Evolutionary conservation across 2,797 vertebrate species (phyloP), one percentile per base, ranked within the genome.

Genomic region (Paratrypauchen microcephalus): DNA sequence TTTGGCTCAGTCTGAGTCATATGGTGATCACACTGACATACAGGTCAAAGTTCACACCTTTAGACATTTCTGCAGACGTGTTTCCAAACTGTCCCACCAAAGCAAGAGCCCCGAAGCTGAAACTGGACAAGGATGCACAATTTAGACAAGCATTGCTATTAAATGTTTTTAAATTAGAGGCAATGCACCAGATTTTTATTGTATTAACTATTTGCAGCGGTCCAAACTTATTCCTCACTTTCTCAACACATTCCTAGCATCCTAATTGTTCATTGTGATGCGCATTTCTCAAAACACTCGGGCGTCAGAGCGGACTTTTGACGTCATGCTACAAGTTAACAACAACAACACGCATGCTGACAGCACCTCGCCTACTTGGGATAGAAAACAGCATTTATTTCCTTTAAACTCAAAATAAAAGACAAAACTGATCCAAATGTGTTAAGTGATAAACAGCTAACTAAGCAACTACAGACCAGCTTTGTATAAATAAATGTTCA

Each of bases 41-140:
- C 75, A 4, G 72, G 83, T 92, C 91, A 92, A 93, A 92, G 92
- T 91, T 75, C 91, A 83, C 54, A 32, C n/a, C 39, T n/a, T 16
- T 39, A 75, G 78, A 86, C 57, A 78, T 9, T 12, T 39, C 32
- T 36, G 32, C 32, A 36, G 8, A 36, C 16, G 9, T 16, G 23
- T 5, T 62, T 39, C 54, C 45, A 81, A 78, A 83, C 48, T 23
- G 36, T 39, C 1, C 68, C 18, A 4, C 26, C 54, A 72, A 56
- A 47, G 55, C 65, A 71, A 70, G 68, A 71, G 66, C 70, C 70
- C 24, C 6, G 13, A 74, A 50, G 70, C 78, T 52, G 48, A 52
- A n/a, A 52, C 63, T 79, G 67, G 67, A 36, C 72, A 81, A 63
- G 61, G 24, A n/a, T 16, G 0, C 21, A 73, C 79, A 5, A 1